Conservation (phyloP, 1,140 invertebrate genomes). For the Thaumatotibia leucotreta region DNA sequence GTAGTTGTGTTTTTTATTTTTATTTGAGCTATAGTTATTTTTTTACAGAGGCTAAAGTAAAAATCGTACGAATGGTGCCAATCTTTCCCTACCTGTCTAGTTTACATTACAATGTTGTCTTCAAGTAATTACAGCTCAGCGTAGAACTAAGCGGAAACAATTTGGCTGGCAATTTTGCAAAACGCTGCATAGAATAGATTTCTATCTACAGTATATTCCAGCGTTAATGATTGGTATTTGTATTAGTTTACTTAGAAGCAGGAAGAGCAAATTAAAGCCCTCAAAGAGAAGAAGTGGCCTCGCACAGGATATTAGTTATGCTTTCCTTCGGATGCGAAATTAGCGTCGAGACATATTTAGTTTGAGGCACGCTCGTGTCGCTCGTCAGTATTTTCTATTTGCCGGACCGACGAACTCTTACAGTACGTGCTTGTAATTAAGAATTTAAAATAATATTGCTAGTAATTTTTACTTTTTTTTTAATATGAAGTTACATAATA, state of each 20-base stretch:
- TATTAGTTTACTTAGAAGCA: conserved; percentile 52
- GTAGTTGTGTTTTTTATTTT: too few species aligned
- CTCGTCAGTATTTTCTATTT: background rate
- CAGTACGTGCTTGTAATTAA: too few species aligned
- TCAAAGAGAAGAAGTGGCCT: conserved; percentile 47
- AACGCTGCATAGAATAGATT: background rate
- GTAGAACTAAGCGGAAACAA: background rate
- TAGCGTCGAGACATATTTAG: conserved; percentile 24
- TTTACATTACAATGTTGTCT: too few species aligned
- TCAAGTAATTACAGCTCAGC: too few species aligned
- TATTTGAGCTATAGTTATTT: too few species aligned
- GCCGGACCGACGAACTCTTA: too few species aligned
- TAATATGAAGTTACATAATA: too few species aligned
- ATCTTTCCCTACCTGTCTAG: too few species aligned
- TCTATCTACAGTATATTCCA: background rate
- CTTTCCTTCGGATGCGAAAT: conserved; percentile 52
- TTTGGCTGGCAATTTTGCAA: background rate
- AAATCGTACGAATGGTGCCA: too few species aligned
- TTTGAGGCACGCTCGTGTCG: conserved; percentile 11
- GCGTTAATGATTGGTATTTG: background rate
- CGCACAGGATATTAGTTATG: conserved; percentile 57
- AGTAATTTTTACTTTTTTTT: too few species aligned
- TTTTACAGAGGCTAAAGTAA: too few species aligned
- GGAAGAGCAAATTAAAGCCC: conserved; percentile 61
- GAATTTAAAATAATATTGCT: too few species aligned